Evolutionary conservation across 2,888 invertebrate genomes (phyloP), one percentile per base, ranked within the genome.

Genomic region (Dysmachus trigonus): DNA sequence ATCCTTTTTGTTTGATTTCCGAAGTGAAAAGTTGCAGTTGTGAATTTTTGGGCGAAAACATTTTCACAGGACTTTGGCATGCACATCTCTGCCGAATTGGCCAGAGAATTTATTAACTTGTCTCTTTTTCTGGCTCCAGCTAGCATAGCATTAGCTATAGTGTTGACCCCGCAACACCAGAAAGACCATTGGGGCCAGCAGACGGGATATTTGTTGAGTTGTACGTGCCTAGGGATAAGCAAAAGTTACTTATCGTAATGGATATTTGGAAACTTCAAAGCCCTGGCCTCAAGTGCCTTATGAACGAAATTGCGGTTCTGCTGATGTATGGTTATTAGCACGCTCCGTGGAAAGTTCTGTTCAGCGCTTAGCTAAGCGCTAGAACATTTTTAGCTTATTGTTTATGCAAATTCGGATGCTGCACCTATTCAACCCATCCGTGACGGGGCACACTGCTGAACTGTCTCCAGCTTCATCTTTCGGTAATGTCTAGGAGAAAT

Each of bases 21-120:
- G 71, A 83, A 83, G 83, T 83, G 72, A 83, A 83, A 83, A 83
- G 83, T 83, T 83, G 72, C 83, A 83, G 83, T 72, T 72, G 71
- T 41, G 83, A 72, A 83, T 72, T 72, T 83, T 72, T 35, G 27
- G 62, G 30, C 13, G 72, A 81, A 81, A 81, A 81, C 31, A 47
- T 81, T 81, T 81, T 33, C 81, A 53, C 71, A 72, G 83, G 27
- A 41, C 53, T 72, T 71, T 38, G 38, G 71, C 41, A 30, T 72
- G 38, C 72, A 83, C 83, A 83, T 72, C 38, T 83, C 18, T 72
- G 83, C 72, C 72, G 83, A 83, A 72, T 72, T 72, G 83, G 83
- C 72, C n/a, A 72, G 62, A 62, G 38, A 72, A 72, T 72, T 83
- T 83, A 72, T 72, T 83, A 72, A 72, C 38, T 62, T 10, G 83